phyloP scores from a whole-genome alignment of 1,140 invertebrate species.

The Oncopodura yosiiana region DNA sequence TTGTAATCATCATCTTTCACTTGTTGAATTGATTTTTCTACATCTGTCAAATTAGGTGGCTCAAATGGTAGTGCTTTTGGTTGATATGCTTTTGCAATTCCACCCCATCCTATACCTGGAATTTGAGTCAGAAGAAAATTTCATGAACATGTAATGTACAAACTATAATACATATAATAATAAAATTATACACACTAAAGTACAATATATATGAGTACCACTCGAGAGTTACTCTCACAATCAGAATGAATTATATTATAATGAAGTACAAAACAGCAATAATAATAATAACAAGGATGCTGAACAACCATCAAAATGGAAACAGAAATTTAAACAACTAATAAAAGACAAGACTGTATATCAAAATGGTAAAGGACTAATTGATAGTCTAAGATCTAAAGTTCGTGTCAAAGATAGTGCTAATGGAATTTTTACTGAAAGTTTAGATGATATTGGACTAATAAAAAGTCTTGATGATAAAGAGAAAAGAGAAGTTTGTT shows the following conservation, averaged over 20 bases:
- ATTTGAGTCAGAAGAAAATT: neutral
- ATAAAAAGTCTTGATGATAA: constrained; percentile 63
- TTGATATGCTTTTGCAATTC: constrained; percentile 86
- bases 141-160: neutral
- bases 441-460: constrained; percentile 51
- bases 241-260: neutral
- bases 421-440: neutral
- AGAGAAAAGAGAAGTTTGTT: constrained; percentile 66
- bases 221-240: constrained; percentile 16
- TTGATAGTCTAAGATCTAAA: constrained; percentile 41
- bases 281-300: constrained; percentile 6
- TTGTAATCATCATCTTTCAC: constrained; percentile 78
- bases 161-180: too few relatives aligned
- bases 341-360: constrained; percentile 37
- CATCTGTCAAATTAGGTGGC: constrained; percentile 87
- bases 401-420: constrained; percentile 19
- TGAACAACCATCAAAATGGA: constrained; percentile 38
- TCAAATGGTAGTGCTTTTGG: constrained; percentile 82
- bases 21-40: constrained; percentile 78
- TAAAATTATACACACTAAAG: constrained; percentile 5
- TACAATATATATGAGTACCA: constrained; percentile 19
- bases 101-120: constrained; percentile 76
- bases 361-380: constrained; percentile 42
- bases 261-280: constrained; percentile 2
- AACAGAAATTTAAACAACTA: constrained; percentile 35